Percentiles rank a stretch among this genome's conserved stretches.
phyloP scores from a whole-genome alignment of 2,797 vertebrate genomes.

The Neomorphus geoffroyi region DNA sequence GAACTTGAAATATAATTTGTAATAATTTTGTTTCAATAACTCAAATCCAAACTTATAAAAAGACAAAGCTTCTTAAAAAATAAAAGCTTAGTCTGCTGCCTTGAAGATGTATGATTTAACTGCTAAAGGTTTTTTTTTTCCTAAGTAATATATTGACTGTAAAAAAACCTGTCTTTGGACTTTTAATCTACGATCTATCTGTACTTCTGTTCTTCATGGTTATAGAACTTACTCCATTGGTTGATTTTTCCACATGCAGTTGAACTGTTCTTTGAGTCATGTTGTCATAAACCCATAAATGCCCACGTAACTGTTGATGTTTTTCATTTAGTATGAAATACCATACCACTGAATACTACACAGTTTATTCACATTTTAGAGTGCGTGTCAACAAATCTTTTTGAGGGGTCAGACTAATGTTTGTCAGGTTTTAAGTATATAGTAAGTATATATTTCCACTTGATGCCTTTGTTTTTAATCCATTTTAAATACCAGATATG shows the following conservation, averaged over 20 bases:
- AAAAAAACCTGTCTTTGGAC: neutral
- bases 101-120: neutral
- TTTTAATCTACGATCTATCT: neutral
- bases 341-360: neutral
- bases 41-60: neutral
- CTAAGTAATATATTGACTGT: neutral
- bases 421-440: neutral
- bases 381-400: neutral
- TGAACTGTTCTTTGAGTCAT: neutral
- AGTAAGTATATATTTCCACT: neutral
- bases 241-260: neutral
- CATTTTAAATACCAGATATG: neutral
- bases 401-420: neutral
- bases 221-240: neutral
- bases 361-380: neutral
- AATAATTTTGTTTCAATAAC: neutral
- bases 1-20: neutral
- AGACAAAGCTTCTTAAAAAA: neutral
- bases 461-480: neutral
- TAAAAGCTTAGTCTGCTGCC: neutral
- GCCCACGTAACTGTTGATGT: fast-evolving
- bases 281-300: neutral
- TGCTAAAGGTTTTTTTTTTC: neutral
- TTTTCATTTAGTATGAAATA: neutral
- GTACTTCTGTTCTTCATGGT: neutral